Base-by-base conservation (phyloP, 2,797 vertebrate species). In the Cossypha dichroa region DNA sequence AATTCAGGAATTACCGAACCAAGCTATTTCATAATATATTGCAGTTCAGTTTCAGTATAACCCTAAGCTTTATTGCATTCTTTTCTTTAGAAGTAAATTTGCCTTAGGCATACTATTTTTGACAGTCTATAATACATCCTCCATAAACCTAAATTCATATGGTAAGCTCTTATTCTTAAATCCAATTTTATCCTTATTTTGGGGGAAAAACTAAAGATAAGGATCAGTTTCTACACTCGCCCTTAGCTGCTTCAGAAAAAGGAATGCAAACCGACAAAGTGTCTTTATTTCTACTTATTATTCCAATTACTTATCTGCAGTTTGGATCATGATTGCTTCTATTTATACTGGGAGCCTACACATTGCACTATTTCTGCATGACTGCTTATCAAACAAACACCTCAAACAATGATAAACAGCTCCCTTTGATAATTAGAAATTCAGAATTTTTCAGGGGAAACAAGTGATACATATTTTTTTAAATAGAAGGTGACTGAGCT, bases 241-340 rank as follows among this genome's bases (percentile, higher is more conserved):
- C 83, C 78, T 40, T 89, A 95, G 63, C 76, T 80, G 80, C 81
- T 94, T 95, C 85, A 86, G 48, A 84, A 84, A 91, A 90, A 94
- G 76, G 94, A 97, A 97, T 88, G 85, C 89, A 93, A 93, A 92
- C 92, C 94, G 90, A 96, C 94, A 97, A 94, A 95, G 95, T 82
- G 48, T 94, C 95, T 96, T 97, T 96, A 95, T 97, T 97, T 96
- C 85, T 69, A 95, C 76, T 97, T 97, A 94, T 96, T 95, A 95
- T 95, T 96, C 90, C 93, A 97, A 97, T 97, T 97, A 95, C 93
- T 97, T 96, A 88, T 72, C 89, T 81, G 16, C 89, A 91, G 88
- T 93, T 95, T 86, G 91, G 93, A 94, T 96, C 91, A 94, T 83
- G 93, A 96, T 88, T 96, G 91, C 77, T 96, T 96, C 94, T 96